A percentile compares a stretch with the other conserved stretches of the same genome.
These are phyloP conservation scores for Peromyscus attwateri DNA, from an alignment of 2,797 vertebrate genomes.

Conservation along the genomic window DNA sequence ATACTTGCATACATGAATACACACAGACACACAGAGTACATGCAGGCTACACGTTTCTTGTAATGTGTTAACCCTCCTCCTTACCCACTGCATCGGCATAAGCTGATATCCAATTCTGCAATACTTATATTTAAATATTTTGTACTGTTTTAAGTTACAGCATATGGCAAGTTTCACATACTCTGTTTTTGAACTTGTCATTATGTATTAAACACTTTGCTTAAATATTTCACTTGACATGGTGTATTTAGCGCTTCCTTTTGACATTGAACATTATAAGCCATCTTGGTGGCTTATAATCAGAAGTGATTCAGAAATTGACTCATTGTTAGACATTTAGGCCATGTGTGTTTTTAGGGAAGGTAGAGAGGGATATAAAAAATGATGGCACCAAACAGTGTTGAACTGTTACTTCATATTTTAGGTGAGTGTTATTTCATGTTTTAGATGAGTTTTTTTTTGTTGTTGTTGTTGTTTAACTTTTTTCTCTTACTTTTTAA, in stretches of 20 bases:
- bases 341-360: no score
- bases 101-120: neutral
- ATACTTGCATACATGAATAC: neutral
- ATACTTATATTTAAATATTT: slow-evolving; percentile 57
- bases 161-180: slow-evolving; percentile 7
- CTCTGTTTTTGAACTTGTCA: neutral
- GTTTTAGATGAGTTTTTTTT: neutral
- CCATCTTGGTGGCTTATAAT: neutral
- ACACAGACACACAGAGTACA: neutral
- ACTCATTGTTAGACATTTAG: neutral
- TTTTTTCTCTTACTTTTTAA: no score
- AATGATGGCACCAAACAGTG: neutral
- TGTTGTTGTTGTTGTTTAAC: neutral
- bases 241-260: slow-evolving; percentile 12
- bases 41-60: neutral
- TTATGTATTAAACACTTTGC: slow-evolving; percentile 32
- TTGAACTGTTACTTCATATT: neutral
- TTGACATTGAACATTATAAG: slow-evolving; percentile 16
- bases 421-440: neutral
- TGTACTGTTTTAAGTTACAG: slow-evolving; percentile 43
- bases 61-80: neutral
- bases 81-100: neutral
- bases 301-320: slow-evolving; percentile 15
- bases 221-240: slow-evolving; percentile 50
- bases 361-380: neutral